Evolutionary conservation across 2,797 vertebrate genomes (phyloP).

Genomic region (Microctenopoma lineatum): DNA sequence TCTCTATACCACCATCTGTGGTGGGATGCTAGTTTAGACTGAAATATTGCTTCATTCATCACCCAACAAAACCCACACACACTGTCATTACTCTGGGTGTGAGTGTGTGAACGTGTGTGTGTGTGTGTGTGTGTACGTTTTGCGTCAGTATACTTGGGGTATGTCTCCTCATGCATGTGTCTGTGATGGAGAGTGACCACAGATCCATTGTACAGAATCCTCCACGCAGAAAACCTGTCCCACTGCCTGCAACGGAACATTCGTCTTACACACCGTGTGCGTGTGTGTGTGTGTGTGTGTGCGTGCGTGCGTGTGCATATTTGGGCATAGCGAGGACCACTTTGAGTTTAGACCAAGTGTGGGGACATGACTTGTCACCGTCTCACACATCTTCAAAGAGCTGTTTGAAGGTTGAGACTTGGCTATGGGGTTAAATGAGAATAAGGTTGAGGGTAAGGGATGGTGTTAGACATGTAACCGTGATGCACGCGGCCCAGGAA

Average conservation of each 20-base stretch:
- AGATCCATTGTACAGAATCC: conserved; percentile 73
- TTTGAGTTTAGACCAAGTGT: not conserved
- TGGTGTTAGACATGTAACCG: too few species aligned
- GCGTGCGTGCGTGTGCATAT: conserved; percentile 26
- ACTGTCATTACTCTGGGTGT: conserved; percentile 18
- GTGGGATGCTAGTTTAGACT: conserved; percentile 70
- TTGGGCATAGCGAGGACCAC: not conserved
- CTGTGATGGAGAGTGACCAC: conserved; percentile 67
- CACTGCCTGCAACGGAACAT: conserved; percentile 63
- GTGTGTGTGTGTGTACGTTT: conserved; percentile 10
- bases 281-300: conserved; percentile 21
- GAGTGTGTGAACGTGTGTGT: conserved; percentile 17
- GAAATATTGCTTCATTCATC: conserved; percentile 81
- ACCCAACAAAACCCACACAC: conserved; percentile 60
- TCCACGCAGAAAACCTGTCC: conserved; percentile 74
- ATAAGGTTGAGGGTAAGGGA: too few species aligned
- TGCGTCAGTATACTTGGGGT: conserved; percentile 6
- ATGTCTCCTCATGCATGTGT: conserved; percentile 30
- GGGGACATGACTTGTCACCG: not conserved
- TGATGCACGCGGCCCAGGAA: too few species aligned
- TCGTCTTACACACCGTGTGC: conserved; percentile 44
- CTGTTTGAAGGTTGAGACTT: not conserved
- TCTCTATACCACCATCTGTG: conserved; percentile 67
- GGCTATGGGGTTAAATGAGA: too few species aligned
- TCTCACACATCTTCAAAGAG: not conserved